These are phyloP conservation scores for Chymomyza amoena DNA, from an alignment of 2,888 invertebrate genomes.

Conservation along the genomic window DNA sequence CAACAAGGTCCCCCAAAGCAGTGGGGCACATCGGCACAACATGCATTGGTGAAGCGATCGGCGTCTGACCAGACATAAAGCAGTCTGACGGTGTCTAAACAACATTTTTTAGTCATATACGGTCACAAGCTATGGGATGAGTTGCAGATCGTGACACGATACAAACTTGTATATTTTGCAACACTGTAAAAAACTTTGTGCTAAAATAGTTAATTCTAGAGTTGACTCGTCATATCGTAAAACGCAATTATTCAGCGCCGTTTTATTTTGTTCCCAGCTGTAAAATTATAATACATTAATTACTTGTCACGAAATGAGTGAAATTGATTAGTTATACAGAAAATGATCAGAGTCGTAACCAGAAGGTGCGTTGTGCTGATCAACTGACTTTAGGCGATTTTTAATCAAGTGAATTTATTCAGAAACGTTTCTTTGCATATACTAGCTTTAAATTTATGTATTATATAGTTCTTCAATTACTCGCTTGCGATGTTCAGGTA, in stretches of 20 bases:
- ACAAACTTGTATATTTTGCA: neutral
- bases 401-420: too few species aligned
- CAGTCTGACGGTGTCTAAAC: neutral
- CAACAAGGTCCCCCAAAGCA: neutral
- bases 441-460: too few species aligned
- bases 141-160: neutral
- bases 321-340: neutral
- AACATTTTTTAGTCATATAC: neutral
- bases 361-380: too few species aligned
- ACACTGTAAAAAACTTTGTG: too few species aligned
- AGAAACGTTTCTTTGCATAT: too few species aligned
- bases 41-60: neutral
- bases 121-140: neutral
- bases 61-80: neutral
- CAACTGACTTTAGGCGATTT: too few species aligned
- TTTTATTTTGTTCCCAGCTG: neutral
- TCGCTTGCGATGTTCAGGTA: too few species aligned
- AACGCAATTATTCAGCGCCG: too few species aligned
- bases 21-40: neutral
- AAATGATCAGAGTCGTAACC: too few species aligned
- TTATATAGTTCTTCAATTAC: too few species aligned
- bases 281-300: neutral
- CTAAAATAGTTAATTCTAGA: too few species aligned
- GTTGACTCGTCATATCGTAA: too few species aligned
- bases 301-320: neutral